Percentiles rank a stretch among this genome's conserved stretches.
These are phyloP conservation scores for Drosophila pegasa DNA, from an alignment of 2,888 invertebrate species.

Conservation along the genomic window DNA sequence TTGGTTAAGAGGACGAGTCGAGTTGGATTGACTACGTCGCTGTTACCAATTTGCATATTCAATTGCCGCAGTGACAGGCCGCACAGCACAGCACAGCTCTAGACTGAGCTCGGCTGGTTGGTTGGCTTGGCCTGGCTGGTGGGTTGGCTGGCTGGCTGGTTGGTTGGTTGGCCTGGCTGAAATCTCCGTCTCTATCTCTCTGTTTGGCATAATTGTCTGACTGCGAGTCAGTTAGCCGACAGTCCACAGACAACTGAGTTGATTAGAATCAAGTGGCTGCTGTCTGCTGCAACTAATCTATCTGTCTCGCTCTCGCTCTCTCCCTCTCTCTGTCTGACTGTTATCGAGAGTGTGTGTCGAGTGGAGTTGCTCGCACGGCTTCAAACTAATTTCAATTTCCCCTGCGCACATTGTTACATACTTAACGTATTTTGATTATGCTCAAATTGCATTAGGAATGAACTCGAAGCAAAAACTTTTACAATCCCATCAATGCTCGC, in stretches of 20 bases:
- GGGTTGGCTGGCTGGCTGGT: background rate
- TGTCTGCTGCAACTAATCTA: conserved; percentile 25
- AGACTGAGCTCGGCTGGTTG: conserved; percentile 11
- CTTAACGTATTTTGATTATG: conserved; percentile 11
- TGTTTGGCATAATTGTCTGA: conserved; percentile 52
- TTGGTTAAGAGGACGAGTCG: conserved; percentile 42
- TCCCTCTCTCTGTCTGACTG: background rate
- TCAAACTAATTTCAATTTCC: conserved; percentile 48
- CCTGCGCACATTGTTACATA: conserved; percentile 13
- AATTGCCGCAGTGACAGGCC: conserved; percentile 67
- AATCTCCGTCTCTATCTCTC: conserved; percentile 16
- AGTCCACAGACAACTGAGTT: conserved; percentile 56
- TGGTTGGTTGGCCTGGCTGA: conserved; percentile 5
- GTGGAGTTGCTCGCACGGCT: conserved; percentile 13
- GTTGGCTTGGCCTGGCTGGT: background rate
- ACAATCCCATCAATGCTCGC: conserved; percentile 3
- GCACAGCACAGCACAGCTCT: conserved; percentile 30
- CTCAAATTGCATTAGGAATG: conserved; percentile 1
- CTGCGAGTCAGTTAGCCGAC: conserved; percentile 57
- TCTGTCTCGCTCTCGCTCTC: background rate
- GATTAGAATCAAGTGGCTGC: conserved; percentile 63
- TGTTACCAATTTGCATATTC: conserved; percentile 71
- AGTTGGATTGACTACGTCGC: conserved; percentile 47
- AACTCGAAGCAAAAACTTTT: conserved; percentile 6
- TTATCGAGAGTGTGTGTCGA: conserved; percentile 3